Base-by-base conservation (phyloP, 1,140 invertebrate genomes). In the Eumaeus atala region DNA sequence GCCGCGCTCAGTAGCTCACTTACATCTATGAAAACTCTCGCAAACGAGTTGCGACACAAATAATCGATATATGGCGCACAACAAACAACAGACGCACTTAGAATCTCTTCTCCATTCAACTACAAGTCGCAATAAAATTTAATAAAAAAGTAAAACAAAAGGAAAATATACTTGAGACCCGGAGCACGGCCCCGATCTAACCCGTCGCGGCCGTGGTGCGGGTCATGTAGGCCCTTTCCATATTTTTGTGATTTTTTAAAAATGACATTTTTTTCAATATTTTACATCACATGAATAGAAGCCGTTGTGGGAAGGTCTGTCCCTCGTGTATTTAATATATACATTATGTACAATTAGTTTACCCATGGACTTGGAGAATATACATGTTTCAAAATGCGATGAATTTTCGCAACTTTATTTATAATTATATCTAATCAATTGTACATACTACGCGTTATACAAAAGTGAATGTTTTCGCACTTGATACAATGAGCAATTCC, bases 1-100 rank as follows among this genome's bases (percentile, higher is more conserved):
- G 21, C 49, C 21, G 33, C 50, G 33, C 48, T 44, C 40, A 16
- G 6, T 28, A 28, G 56, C 51, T 51, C 42, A 28, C 51, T 54
- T 54, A 54, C 42, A 16, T 44, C 28, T 54, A 54, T 9, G 14
- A 54, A 40, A 59, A 66, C 35, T 12, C 48, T 49, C 51, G 62
- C 59, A 61, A 51, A 57, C 56, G 14, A 52, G 40, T 36, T 62
- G 61, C 58, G 64, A 67, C 64, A 60, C 56, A 59, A 55, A 60
- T 59, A 61, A 61, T 57, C 56, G 36, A 42, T 59, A 62, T 54
- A 71, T 66, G 72, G 72, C 73, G 75, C 65, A 74, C 71, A 84
- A 80, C 81, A 77, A 71, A 66, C 68, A 84, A 84, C 81, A 78
- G 63, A 77, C 73, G 75, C 78, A 71, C 72, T 68, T 78, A 77